Base-by-base conservation (phyloP, 2,113 vertebrate genomes). In the Heterotis niloticus region DNA sequence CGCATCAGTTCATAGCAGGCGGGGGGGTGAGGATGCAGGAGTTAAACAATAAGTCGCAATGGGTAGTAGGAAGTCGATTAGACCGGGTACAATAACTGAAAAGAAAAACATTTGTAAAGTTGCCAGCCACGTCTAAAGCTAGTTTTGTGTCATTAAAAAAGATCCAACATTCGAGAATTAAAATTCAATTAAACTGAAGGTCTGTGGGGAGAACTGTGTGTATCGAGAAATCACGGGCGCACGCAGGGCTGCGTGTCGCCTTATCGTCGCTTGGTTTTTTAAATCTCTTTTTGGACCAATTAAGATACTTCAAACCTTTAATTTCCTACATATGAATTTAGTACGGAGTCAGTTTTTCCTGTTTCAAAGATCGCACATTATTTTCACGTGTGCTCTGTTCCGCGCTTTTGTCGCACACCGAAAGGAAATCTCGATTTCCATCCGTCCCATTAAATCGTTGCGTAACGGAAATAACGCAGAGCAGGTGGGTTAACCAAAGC, bases 1-100 rank as follows among this genome's bases (percentile, higher is more conserved):
- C 83, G 78, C 68, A 74, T 65, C 59, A 69, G 56, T 18, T 44
- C 52, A 77, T 13, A 71, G 59, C 56, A n/a, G n/a, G n/a, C 5
- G 29, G 60, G 34, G 62, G 65, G 71, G 77, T 56, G 60, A 56
- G 73, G 56, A 44, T 44, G 10, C 57, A 28, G 28, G 29, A 72
- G 64, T 34, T 26, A 5, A 28, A 0, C 24, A 54, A 24, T 13
- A 7, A 12, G 51, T 59, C 14, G 73, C 60, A 44, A 44, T 44
- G 34, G 34, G 2, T 44, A 4, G 3, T 44, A 44, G 34, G 34
- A 2, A 44, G 34, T 44, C 34, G 34, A 44, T 70, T 51, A 2
- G n/a, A n/a, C 23, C 23, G 0, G n/a, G 7, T 9, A 56, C 23
- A 73, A 73, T 16, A 14, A 20, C 44, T 7, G 70, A 23, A 65